These are phyloP conservation scores for Gopherus flavomarginatus DNA, from an alignment of 2,113 vertebrate genomes.

Conservation along the genomic window DNA sequence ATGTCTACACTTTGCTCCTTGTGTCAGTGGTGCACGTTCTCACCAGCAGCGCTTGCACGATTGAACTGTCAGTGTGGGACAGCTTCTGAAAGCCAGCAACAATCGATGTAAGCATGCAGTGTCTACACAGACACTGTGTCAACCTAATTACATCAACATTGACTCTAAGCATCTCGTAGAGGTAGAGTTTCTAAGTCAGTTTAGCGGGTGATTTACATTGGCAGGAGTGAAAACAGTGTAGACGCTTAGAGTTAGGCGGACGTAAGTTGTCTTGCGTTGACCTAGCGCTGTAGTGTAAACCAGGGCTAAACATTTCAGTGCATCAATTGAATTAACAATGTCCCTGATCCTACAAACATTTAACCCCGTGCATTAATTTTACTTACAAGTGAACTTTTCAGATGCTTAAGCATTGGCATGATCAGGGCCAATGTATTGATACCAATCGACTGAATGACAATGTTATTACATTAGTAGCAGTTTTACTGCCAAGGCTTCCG, in stretches of 20 bases:
- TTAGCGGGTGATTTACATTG: background rate
- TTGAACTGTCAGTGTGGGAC: background rate
- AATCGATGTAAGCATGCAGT: background rate
- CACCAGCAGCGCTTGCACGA: background rate
- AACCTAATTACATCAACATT: background rate
- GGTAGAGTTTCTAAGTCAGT: background rate
- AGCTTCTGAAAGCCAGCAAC: background rate
- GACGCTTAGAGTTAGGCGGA: background rate
- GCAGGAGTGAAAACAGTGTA: background rate
- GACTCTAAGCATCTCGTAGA: background rate
- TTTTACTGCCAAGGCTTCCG: background rate
- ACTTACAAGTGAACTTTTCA: background rate
- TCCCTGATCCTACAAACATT: background rate
- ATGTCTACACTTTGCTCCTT: background rate
- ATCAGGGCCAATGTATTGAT: conserved; percentile 21
- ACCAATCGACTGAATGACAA: background rate
- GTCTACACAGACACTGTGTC: background rate
- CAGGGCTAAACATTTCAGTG: background rate
- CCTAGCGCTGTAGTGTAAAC: background rate
- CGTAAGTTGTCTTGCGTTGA: no score
- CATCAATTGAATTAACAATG: background rate
- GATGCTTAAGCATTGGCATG: conserved; percentile 11
- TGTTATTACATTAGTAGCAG: background rate
- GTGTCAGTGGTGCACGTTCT: background rate
- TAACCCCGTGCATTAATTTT: no score